These are phyloP conservation scores for Harpagifer antarcticus DNA, from an alignment of 2,797 vertebrate species.

Conservation along the genomic window DNA sequence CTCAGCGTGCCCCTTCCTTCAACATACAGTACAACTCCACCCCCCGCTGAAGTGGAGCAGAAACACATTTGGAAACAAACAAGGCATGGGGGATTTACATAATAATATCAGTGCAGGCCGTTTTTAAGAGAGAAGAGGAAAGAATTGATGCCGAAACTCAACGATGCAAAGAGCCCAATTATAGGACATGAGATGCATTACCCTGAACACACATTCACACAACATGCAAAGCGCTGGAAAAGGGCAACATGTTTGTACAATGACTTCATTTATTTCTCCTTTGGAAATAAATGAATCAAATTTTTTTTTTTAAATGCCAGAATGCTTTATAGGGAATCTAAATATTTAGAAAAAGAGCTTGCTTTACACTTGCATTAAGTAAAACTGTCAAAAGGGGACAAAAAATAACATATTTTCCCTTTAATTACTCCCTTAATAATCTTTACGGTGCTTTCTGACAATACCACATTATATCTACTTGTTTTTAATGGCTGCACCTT, in stretches of 20 bases:
- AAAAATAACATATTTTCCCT: too few species aligned
- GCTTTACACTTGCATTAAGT: too few species aligned
- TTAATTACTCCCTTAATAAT: too few species aligned
- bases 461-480: too few species aligned
- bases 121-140: conserved; percentile 12
- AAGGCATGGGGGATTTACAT: conserved; percentile 21
- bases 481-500: too few species aligned
- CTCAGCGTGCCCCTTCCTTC: conserved; percentile 10
- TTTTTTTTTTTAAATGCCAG: too few species aligned
- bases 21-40: conserved; percentile 22
- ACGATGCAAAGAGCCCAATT: not conserved
- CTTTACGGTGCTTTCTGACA: too few species aligned
- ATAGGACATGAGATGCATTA: not conserved
- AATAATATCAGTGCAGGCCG: conserved; percentile 4
- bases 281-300: not conserved
- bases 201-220: too few species aligned
- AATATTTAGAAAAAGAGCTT: too few species aligned
- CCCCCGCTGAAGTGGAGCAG: conserved; percentile 47
- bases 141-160: not conserved
- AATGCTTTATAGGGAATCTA: too few species aligned
- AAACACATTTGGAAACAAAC: conserved; percentile 34
- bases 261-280: not conserved
- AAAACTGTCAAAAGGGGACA: too few species aligned
- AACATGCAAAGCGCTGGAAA: not conserved
- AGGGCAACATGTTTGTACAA: too few species aligned